Evolutionary conservation across 1,140 invertebrate genomes (phyloP).

Genomic region (Hypsibius dujardini): DNA sequence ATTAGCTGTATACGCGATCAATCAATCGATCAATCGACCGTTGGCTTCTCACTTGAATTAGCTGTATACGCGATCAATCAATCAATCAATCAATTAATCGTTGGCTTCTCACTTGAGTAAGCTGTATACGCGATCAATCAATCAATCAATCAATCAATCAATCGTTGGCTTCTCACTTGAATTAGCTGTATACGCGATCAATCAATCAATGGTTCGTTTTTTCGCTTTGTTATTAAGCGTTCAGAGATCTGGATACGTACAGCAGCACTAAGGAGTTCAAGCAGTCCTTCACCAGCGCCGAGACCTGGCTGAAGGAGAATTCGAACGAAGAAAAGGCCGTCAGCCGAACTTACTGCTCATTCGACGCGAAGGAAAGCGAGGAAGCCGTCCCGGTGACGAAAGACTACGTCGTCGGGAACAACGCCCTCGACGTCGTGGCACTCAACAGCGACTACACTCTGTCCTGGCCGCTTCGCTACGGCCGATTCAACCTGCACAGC

Average conservation of each 20-base stretch:
- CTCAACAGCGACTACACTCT: slow-evolving; percentile 42
- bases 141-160: no score
- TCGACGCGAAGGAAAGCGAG: slow-evolving; percentile 16
- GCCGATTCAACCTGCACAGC: slow-evolving; percentile 64
- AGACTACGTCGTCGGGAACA: slow-evolving; percentile 20
- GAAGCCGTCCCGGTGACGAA: neutral
- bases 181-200: no score
- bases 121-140: no score
- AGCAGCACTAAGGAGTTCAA: slow-evolving; percentile 24
- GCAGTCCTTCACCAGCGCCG: neutral
- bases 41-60: no score
- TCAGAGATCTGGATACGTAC: slow-evolving; percentile 24
- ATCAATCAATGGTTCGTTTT: no score
- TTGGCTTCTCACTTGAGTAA: no score
- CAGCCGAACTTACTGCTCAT: neutral
- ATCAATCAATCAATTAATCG: no score
- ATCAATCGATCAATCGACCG: no score
- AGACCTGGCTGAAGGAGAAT: slow-evolving; percentile 12
- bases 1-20: no score
- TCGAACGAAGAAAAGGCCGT: slow-evolving; percentile 10
- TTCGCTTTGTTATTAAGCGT: slow-evolving; percentile 33
- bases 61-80: no score
- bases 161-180: no score
- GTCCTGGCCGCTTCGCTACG: slow-evolving; percentile 68
- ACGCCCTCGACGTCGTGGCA: slow-evolving; percentile 16